A percentile compares a stretch with the other conserved stretches of the same genome.
phyloP scores from a whole-genome alignment of 2,888 invertebrate species.

The Thalpophila matura region DNA sequence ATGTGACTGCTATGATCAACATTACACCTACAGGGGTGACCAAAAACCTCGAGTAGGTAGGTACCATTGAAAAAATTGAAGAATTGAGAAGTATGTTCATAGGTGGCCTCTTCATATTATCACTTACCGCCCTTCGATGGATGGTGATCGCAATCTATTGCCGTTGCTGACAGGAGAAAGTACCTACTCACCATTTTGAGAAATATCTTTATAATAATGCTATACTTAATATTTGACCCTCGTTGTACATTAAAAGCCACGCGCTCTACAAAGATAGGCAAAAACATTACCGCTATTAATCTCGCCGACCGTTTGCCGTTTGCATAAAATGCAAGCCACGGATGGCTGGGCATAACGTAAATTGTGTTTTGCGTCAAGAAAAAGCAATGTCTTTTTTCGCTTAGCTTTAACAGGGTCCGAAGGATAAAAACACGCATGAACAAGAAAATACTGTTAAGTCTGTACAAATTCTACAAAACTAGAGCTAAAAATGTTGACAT shows the following conservation, averaged over 20 bases:
- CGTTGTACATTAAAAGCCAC: slow-evolving; percentile 14
- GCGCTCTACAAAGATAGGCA: slow-evolving; percentile 37
- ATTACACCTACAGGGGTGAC: too few species aligned
- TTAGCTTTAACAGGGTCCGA: slow-evolving; percentile 23
- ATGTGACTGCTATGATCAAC: too few species aligned
- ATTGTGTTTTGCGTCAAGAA: slow-evolving; percentile 57
- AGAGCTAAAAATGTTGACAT: neutral
- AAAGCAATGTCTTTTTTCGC: slow-evolving; percentile 35
- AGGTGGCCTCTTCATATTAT: too few species aligned
- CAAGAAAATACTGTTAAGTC: slow-evolving; percentile 3
- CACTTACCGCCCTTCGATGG: neutral
- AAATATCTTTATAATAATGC: neutral
- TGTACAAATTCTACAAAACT: neutral
- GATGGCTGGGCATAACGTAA: slow-evolving; percentile 55
- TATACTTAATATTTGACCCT: slow-evolving; percentile 13
- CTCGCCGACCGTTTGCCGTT: slow-evolving; percentile 55
- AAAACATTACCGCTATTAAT: slow-evolving; percentile 66
- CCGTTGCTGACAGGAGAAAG: neutral
- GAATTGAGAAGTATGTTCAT: too few species aligned
- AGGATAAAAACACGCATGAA: slow-evolving; percentile 16
- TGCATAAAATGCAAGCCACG: slow-evolving; percentile 61
- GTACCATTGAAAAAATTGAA: too few species aligned
- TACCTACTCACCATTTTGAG: neutral
- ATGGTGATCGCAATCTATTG: neutral
- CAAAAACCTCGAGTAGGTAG: too few species aligned